phyloP scores from a whole-genome alignment of 2,113 vertebrate species.

The Nymphicus hollandicus region DNA sequence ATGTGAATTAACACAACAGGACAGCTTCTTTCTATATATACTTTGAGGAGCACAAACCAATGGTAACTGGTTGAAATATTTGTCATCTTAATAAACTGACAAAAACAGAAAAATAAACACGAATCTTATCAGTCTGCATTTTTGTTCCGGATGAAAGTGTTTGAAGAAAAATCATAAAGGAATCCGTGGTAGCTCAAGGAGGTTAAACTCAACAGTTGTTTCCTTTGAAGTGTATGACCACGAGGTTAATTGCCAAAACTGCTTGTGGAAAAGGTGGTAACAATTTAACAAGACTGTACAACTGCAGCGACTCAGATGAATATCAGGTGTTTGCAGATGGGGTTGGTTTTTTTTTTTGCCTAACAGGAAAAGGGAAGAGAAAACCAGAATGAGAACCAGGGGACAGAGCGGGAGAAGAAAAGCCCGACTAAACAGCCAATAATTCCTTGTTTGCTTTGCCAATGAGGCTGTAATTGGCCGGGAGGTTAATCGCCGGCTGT shows the following conservation, averaged over 20 bases:
- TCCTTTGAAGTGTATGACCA: slow-evolving; percentile 91
- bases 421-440: slow-evolving; percentile 83
- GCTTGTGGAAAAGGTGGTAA: slow-evolving; percentile 97
- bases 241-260: slow-evolving; percentile 93
- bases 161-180: slow-evolving; percentile 84
- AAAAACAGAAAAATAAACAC: slow-evolving; percentile 72
- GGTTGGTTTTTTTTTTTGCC: slow-evolving; percentile 2
- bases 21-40: neutral
- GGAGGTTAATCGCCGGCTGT: slow-evolving; percentile 79
- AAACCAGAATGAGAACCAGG: slow-evolving; percentile 69
- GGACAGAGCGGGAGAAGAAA: slow-evolving; percentile 71
- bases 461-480: slow-evolving; percentile 88
- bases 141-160: slow-evolving; percentile 83
- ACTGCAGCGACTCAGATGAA: slow-evolving; percentile 78
- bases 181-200: slow-evolving; percentile 80
- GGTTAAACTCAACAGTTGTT: slow-evolving; percentile 89
- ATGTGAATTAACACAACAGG: slow-evolving; percentile 32
- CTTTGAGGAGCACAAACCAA: neutral
- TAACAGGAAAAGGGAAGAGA: slow-evolving; percentile 71
- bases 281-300: slow-evolving; percentile 93
- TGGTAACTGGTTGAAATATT: neutral
- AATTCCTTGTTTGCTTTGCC: slow-evolving; percentile 96
- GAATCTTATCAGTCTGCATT: slow-evolving; percentile 72
- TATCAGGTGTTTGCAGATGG: slow-evolving; percentile 96
- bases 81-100: slow-evolving; percentile 73